These are phyloP conservation scores for Lasiommata megera DNA, from an alignment of 2,888 invertebrate genomes.

Conservation along the genomic window DNA sequence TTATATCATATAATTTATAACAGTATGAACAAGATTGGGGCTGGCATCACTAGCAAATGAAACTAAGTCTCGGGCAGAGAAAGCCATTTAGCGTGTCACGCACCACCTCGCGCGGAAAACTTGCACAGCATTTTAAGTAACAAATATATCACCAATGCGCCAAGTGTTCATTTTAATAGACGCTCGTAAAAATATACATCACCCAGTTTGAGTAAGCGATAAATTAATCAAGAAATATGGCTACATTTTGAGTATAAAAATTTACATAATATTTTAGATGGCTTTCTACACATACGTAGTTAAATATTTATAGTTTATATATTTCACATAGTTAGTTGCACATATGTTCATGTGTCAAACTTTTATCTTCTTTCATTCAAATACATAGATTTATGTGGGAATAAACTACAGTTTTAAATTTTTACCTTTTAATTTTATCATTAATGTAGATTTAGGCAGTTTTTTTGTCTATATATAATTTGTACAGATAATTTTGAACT, in stretches of 20 bases:
- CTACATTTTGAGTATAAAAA: not conserved
- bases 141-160: slow-evolving; percentile 32
- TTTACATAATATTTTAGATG: too few relatives aligned
- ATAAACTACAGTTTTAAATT: too few relatives aligned
- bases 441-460: too few relatives aligned
- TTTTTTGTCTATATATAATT: too few relatives aligned
- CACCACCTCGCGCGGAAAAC: slow-evolving; percentile 31
- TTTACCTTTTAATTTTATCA: too few relatives aligned
- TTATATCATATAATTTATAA: not conserved
- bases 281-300: too few relatives aligned
- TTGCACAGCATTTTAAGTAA: slow-evolving; percentile 33
- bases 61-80: slow-evolving; percentile 62
- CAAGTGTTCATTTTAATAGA: slow-evolving; percentile 22
- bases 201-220: not conserved
- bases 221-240: slow-evolving; percentile 1
- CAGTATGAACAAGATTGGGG: slow-evolving; percentile 3
- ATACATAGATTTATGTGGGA: too few relatives aligned
- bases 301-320: too few relatives aligned
- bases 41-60: slow-evolving; percentile 41
- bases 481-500: too few relatives aligned
- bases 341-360: too few relatives aligned
- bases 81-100: slow-evolving; percentile 74
- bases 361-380: too few relatives aligned
- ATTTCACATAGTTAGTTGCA: too few relatives aligned
- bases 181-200: slow-evolving; percentile 2